Base-by-base conservation (phyloP, 2,888 invertebrate genomes). In the Pterostichus madidus region DNA sequence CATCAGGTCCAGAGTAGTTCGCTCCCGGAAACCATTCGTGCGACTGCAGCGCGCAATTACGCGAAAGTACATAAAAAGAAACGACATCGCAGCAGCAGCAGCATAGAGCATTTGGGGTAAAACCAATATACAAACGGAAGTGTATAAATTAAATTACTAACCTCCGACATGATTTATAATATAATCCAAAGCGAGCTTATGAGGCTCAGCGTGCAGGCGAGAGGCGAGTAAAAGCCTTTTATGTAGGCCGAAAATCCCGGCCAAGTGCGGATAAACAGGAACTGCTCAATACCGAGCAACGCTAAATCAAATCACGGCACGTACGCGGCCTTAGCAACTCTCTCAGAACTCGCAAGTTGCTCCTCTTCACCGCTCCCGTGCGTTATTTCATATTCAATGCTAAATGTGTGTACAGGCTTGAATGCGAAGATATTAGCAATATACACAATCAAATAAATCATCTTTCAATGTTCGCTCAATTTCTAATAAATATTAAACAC, bases 221-320 rank as follows among this genome's bases (percentile, higher is more conserved):
- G 39, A 8, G 44, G 15, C 10, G 44, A 46, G 78, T 79, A 79
- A 71, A 80, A 80, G 46, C 64, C 79, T 79, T 79, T 79, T 79
- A 79, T 64, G 64, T 49, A 79, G 64, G 17, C 53, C 64, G 68
- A 80, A 79, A 79, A 61, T 77, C 77, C 59, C 56, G 68, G n/a
- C 53, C 64, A 49, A 80, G 52, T 49, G 52, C 52, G 71, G 80
- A 80, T 71, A 71, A 80, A 71, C 71, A 80, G 80, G 80, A 80
- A 32, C 64, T 79, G n/a, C 79, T 79, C 79, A 59, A 79, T 64
- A 79, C 61, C 44, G 79, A 15, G 59, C 5, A 80, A 68, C 71
- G 68, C 68, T 80, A 80, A 80, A 80, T 80, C 80, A 71, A 80
- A 80, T 80, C 80, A 80, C 15, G 68, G 80, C 80, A 80, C 80